phyloP scores from a whole-genome alignment of 2,797 vertebrate genomes.

The Bucorvus abyssinicus region DNA sequence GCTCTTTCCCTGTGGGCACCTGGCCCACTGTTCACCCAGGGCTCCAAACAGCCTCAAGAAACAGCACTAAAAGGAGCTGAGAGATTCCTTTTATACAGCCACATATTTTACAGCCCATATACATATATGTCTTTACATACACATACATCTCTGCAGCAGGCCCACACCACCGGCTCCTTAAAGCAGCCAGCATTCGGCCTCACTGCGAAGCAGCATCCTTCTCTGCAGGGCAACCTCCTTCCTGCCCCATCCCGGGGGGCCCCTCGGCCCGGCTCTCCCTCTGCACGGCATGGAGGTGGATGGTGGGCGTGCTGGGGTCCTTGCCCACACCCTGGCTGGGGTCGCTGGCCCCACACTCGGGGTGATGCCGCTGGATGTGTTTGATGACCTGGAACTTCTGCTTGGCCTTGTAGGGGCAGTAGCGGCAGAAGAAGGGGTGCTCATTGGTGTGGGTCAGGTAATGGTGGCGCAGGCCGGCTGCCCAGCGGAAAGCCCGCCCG shows the following conservation, averaged over 20 bases:
- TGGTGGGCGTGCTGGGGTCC: slow-evolving; percentile 75
- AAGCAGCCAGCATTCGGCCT: not conserved
- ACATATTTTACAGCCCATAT: slow-evolving; percentile 64
- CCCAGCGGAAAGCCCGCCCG: slow-evolving; percentile 91
- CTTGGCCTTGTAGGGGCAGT: slow-evolving; percentile 93
- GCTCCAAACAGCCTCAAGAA: not conserved
- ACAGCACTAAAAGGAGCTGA: not conserved
- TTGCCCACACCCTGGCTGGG: slow-evolving; percentile 84
- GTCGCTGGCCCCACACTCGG: slow-evolving; percentile 69
- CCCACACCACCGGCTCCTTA: accelerated
- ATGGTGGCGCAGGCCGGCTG: slow-evolving; percentile 92
- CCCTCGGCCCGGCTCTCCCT: slow-evolving; percentile 47
- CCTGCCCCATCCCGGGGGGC: not conserved
- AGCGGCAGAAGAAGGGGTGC: slow-evolving; percentile 90
- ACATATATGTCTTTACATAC: slow-evolving; percentile 58
- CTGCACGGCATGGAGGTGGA: slow-evolving; percentile 83
- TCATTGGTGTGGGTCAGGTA: slow-evolving; percentile 93
- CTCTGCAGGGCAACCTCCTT: not conserved
- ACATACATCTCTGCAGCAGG: not conserved
- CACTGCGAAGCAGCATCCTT: not conserved
- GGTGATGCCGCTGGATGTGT: slow-evolving; percentile 90
- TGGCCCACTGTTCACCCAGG: not conserved
- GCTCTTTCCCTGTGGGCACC: not conserved
- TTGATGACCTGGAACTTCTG: slow-evolving; percentile 98
- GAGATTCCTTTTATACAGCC: slow-evolving; percentile 48